A percentile compares a stretch with the other conserved stretches of the same genome.
Evolutionary conservation across 1,140 invertebrate genomes (phyloP).

Genomic region (Drosophila melanogaster): DNA sequence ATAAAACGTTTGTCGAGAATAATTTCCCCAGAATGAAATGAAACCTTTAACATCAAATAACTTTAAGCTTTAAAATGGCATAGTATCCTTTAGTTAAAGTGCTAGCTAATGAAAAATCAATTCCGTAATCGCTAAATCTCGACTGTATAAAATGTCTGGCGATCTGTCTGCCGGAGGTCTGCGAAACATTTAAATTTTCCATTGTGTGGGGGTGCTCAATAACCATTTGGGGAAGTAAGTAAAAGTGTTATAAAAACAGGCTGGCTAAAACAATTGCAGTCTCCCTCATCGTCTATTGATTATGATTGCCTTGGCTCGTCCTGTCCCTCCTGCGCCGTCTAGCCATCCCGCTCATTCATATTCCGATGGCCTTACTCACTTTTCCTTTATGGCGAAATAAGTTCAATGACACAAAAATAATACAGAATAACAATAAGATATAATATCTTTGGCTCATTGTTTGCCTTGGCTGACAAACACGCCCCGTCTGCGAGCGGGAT

Average conservation of each 20-base stretch:
- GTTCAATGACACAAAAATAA: constrained; percentile 82
- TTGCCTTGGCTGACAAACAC: constrained; percentile 52
- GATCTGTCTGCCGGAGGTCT: constrained; percentile 10
- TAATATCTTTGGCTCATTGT: constrained; percentile 75
- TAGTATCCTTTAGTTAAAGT: too few species aligned
- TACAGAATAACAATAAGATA: constrained; percentile 72
- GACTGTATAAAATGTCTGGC: constrained; percentile 14
- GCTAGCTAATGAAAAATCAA: constrained; percentile 25
- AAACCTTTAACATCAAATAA: too few species aligned
- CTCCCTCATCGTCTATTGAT: constrained; percentile 15
- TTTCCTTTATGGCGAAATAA: constrained; percentile 69
- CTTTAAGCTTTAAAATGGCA: background rate
- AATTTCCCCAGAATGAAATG: too few species aligned
- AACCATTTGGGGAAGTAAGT: constrained; percentile 9
- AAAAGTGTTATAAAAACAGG: constrained; percentile 13
- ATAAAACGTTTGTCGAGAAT: too few species aligned
- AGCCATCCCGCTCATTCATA: constrained; percentile 16
- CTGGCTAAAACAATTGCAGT: constrained; percentile 41
- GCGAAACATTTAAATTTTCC: constrained; percentile 15
- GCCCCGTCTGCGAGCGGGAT: constrained; percentile 34
- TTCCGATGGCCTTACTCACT: constrained; percentile 49
- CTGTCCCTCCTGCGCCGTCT: constrained; percentile 12
- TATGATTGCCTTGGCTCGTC: constrained; percentile 29
- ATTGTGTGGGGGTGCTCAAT: constrained; percentile 22
- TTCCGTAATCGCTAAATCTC: constrained; percentile 24